These are phyloP conservation scores for Cephalophus harveyi DNA, from an alignment of 2,113 vertebrate genomes.

Conservation along the genomic window DNA sequence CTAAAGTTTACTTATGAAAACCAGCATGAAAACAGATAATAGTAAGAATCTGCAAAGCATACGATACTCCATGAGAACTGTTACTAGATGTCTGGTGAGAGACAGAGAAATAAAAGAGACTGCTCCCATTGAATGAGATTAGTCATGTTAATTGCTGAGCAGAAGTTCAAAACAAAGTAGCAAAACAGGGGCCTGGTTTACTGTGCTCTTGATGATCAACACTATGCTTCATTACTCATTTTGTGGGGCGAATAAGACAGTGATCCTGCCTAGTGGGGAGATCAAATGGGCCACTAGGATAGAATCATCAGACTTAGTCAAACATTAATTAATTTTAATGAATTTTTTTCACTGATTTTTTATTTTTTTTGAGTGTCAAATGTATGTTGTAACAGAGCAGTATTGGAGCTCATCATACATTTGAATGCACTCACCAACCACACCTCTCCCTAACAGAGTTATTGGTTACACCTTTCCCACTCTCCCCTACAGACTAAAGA, in stretches of 20 bases:
- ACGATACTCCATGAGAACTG: background rate
- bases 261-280: background rate
- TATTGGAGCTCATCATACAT: background rate
- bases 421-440: background rate
- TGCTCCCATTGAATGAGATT: background rate
- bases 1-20: background rate
- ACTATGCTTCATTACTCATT: background rate
- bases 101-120: background rate
- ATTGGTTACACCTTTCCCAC: background rate
- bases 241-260: background rate
- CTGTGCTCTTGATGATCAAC: background rate
- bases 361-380: background rate
- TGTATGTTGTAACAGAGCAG: background rate
- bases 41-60: background rate
- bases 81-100: background rate
- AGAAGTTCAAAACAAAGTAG: background rate
- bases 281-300: background rate
- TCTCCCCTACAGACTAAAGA: background rate
- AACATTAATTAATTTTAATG: background rate
- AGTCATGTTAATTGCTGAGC: background rate
- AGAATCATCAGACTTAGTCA: background rate
- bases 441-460: background rate
- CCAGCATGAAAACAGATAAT: background rate
- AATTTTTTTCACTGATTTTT: background rate
- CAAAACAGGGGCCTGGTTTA: background rate